Base-by-base conservation (phyloP, 1,140 invertebrate genomes). In the Octopus bimaculoides region DNA sequence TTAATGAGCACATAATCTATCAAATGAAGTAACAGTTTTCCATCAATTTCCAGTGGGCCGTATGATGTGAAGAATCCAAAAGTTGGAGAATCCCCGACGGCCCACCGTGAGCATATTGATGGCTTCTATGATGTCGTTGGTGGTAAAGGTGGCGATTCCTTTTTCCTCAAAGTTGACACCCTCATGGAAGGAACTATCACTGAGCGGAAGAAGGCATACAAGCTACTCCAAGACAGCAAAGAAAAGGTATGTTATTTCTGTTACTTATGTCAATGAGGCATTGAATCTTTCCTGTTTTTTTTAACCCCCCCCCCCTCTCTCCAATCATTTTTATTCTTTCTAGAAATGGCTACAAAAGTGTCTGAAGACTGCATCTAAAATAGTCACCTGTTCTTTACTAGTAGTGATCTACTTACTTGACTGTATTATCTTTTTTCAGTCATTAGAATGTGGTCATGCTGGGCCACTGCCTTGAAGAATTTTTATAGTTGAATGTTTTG, bases 191-290 rank as follows among this genome's bases (percentile, higher is more conserved):
- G 66, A 14, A n/a, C 66, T 69, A 69, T n/a, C 17, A 3, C 17
- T n/a, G 66, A 69, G 4, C 66, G 14, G 66, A 69, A 69, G 66
- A 69, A 69, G 14, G 66, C 66, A n/a, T 71, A 12, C 26, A 71
- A 14, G 17, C 66, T 71, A n/a, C 66, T 71, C 66, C 66, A 71
- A n/a, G 66, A 71, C 17, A 71, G 66, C 26, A 4, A 71, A 20
- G 66, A 71, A 20, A 71, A 71, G 66, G 66, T 71, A 71, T n/a
- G 66, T 71, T 71, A 71, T 71, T 71, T 71, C 14, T 41, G 26
- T 41, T 41, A 41, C 1, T 41, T 41, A 9, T 61, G 56, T 14
- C 14, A 8, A 14, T 8, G 7, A 14, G 56, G 56, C 56, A 61
- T 61, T 14, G 14, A 8, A 61, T 61, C 56, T 14, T 14, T 14